These are phyloP conservation scores for Sarcoramphus papa DNA, from an alignment of 2,797 vertebrate genomes.

Conservation along the genomic window DNA sequence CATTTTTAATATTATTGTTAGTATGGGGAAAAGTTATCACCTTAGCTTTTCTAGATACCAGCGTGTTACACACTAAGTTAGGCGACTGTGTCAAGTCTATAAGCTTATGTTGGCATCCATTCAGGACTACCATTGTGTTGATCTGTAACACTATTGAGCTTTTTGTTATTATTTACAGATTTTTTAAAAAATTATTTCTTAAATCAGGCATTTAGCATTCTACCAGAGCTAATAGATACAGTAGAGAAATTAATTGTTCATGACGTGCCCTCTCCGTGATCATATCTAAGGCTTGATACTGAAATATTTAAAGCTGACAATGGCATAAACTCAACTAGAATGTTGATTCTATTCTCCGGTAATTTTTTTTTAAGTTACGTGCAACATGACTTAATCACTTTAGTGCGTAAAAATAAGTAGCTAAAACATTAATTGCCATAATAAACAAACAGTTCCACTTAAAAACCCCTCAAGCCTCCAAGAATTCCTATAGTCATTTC, in stretches of 20 bases:
- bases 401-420: neutral
- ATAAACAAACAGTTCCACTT: neutral
- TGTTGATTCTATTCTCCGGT: neutral
- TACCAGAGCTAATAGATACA: neutral
- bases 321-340: neutral
- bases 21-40: neutral
- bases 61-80: neutral
- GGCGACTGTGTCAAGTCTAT: neutral
- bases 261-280: accelerated
- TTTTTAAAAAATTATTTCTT: neutral
- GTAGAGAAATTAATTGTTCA: neutral
- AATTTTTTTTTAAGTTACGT: neutral
- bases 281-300: neutral
- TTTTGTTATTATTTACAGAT: neutral
- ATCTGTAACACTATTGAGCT: neutral
- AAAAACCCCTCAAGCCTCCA: neutral
- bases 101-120: neutral
- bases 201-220: neutral
- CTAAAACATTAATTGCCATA: neutral
- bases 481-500: neutral
- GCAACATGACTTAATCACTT: neutral
- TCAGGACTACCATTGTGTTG: neutral
- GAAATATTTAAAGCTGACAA: neutral
- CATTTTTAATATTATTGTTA: neutral
- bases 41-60: neutral